Evolutionary conservation across 1,140 invertebrate species (phyloP).

Genomic region (Parasteatoda tepidariorum): DNA sequence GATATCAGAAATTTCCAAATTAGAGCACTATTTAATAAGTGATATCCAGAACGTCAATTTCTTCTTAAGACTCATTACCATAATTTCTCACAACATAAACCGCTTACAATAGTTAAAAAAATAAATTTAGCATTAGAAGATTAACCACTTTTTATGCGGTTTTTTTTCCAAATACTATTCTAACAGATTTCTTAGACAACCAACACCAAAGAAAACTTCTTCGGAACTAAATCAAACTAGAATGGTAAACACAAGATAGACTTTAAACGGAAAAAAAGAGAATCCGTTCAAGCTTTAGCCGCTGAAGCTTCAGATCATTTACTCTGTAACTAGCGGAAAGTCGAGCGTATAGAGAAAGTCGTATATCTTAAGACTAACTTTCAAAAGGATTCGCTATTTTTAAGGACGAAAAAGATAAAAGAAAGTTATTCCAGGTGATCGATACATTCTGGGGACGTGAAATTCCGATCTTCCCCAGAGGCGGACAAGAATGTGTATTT

Average conservation of each 20-base stretch:
- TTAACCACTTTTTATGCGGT: no score
- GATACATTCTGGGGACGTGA: constrained; percentile 18
- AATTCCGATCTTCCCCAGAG: constrained; percentile 11
- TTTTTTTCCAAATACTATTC: no score
- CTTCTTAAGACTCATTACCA: no score
- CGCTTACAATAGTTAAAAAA: no score
- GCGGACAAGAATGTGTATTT: constrained; percentile 24
- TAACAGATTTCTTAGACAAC: no score
- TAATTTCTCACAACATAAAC: no score
- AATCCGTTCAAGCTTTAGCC: background rate
- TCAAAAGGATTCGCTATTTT: constrained; percentile 6
- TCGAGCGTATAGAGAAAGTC: background rate
- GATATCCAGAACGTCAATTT: no score
- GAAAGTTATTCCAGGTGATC: background rate
- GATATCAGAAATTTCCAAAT: no score
- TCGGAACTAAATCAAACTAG: constrained; percentile 15
- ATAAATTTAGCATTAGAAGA: no score
- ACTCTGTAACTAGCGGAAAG: constrained; percentile 20
- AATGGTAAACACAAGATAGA: constrained; percentile 6
- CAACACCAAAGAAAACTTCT: constrained; percentile 3
- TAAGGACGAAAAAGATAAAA: background rate
- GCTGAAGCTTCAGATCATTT: constrained; percentile 18
- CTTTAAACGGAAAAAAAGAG: background rate
- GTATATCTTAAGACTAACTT: constrained; percentile 23
- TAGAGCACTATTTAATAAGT: no score